These are phyloP conservation scores for Protobothrops flavoviridis DNA, from an alignment of 2,113 vertebrate species.

Conservation along the genomic window DNA sequence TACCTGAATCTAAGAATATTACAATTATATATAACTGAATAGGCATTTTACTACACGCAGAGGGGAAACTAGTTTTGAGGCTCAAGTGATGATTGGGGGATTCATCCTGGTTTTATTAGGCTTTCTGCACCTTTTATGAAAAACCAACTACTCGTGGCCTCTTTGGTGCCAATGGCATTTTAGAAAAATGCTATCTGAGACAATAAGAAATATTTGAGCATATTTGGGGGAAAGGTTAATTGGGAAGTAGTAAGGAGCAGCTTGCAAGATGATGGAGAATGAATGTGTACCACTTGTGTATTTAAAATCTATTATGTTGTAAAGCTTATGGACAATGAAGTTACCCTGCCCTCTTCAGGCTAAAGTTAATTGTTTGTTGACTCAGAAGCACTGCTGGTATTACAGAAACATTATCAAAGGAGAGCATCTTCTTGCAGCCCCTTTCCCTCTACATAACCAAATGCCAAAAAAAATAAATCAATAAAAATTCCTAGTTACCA, in stretches of 20 bases:
- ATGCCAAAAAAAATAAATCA: background rate
- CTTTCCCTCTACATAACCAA: background rate
- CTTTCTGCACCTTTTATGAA: background rate
- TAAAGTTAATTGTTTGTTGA: background rate
- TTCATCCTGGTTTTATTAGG: background rate
- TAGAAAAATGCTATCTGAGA: background rate
- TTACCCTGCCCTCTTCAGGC: background rate
- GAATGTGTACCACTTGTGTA: background rate
- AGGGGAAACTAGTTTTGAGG: background rate
- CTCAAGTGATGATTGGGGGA: background rate
- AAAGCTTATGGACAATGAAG: background rate
- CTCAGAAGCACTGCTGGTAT: background rate
- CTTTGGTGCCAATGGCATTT: background rate
- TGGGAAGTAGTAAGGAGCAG: background rate
- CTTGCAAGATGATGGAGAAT: background rate
- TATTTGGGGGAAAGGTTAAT: background rate
- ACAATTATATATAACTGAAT: background rate
- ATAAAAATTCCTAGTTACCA: accelerated
- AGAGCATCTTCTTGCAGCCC: background rate
- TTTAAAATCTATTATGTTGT: background rate
- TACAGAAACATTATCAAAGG: background rate
- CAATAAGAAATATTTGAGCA: background rate
- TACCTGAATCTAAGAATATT: background rate
- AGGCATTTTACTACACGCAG: background rate
- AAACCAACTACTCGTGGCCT: background rate